Evolutionary conservation across 2,797 vertebrate species (phyloP).

Genomic region (Neopelma chrysocephalum): DNA sequence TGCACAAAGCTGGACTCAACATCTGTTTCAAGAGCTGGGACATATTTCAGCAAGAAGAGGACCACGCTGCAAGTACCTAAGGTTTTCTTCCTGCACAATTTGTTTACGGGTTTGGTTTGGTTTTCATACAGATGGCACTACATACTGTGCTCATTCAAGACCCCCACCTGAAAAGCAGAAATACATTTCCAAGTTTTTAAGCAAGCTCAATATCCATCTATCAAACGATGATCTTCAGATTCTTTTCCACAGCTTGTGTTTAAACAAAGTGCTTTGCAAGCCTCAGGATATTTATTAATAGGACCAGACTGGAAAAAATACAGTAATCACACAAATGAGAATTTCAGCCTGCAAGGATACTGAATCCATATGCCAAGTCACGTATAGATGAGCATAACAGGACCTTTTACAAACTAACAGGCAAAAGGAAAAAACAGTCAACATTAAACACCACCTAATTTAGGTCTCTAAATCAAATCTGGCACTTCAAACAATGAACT

Average conservation of each 20-base stretch:
- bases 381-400: not conserved
- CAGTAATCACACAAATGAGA: slow-evolving; percentile 1
- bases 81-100: not conserved
- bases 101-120: not conserved
- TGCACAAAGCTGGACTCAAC: slow-evolving; percentile 15
- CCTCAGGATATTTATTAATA: slow-evolving; percentile 11
- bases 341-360: not conserved
- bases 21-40: slow-evolving; percentile 38
- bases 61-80: not conserved
- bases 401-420: not conserved
- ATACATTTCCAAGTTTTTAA: not conserved
- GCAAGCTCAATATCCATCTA: not conserved
- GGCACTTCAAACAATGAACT: not conserved
- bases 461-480: not conserved
- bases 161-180: not conserved
- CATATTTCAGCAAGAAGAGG: slow-evolving; percentile 24
- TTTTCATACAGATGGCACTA: not conserved
- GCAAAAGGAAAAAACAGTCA: not conserved
- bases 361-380: not conserved
- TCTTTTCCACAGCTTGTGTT: not conserved
- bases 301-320: slow-evolving; percentile 18
- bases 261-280: slow-evolving; percentile 6
- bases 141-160: not conserved
- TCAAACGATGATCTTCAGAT: not conserved
- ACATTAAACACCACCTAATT: not conserved